These are phyloP conservation scores for Lipotes vexillifer DNA, from an alignment of 2,113 vertebrate species.

Conservation along the genomic window DNA sequence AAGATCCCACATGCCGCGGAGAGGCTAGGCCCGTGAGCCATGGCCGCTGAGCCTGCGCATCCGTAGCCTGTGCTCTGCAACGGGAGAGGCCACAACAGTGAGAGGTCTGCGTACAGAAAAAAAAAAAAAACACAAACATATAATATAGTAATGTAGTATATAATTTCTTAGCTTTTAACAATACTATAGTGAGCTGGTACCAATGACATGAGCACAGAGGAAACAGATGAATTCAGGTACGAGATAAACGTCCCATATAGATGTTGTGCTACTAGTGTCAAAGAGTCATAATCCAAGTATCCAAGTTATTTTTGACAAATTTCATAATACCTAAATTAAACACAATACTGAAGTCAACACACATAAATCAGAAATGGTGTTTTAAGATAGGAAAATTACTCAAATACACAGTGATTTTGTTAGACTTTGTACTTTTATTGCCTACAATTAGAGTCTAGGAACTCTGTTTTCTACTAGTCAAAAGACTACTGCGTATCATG, in stretches of 20 bases:
- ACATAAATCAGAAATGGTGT: constrained; percentile 51
- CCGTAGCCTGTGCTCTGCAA: too few species aligned
- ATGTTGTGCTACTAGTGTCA: neutral
- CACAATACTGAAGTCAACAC: constrained; percentile 5
- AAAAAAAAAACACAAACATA: too few species aligned
- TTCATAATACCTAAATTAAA: constrained; percentile 60
- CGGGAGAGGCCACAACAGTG: too few species aligned
- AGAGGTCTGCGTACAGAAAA: too few species aligned
- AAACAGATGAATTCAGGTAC: neutral
- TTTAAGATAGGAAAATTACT: neutral
- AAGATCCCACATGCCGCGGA: too few species aligned
- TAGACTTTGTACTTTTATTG: neutral
- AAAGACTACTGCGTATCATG: neutral
- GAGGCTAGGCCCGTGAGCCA: too few species aligned
- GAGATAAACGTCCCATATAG: neutral
- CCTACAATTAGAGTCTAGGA: neutral
- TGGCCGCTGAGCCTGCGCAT: too few species aligned
- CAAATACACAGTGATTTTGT: neutral
- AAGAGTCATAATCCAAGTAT: neutral
- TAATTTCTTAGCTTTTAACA: neutral
- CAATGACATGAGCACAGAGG: neutral
- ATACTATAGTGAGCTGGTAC: neutral
- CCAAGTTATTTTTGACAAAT: constrained; percentile 42
- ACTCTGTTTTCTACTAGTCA: neutral
- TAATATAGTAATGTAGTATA: too few species aligned